Evolutionary conservation across 2,797 vertebrate species (phyloP), one percentile per base, ranked within the genome.

Genomic region (Morelia viridis): DNA sequence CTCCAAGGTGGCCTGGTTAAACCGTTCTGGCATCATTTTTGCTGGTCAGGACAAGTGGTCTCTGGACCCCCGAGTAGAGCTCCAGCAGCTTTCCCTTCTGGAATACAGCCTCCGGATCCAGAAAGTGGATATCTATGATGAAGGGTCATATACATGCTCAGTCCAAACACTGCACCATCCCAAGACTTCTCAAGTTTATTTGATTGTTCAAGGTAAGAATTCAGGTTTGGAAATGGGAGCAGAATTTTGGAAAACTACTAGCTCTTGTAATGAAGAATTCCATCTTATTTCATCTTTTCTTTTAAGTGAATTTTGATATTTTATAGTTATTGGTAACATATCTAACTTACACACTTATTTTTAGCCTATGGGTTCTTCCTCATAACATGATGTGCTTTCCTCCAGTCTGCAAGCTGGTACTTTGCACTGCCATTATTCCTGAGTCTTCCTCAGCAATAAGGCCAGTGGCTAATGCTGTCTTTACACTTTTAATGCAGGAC

Each of bases 31-130:
- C 97, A 99, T 99, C 97, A 99, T 99, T 97, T 99, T 99, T 95
- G 99, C 99, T 62, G 99, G 99, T 83, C 98, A 99, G 91, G 99
- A 99, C 97, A 99, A 99, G 96, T 99, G 99, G 99, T 99, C 99
- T 92, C 98, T 99, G 97, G 99, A 99, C 94, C 99, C 99, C 87
- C 98, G 99, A 94, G 99, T 99, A 96, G 99, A 99, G 94, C 98
- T 99, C 97, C 98, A 99, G 96, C 99, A 98, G 93, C 99, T 99
- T 96, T 99, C 98, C 93, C 98, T 98, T 95, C 98, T 99, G 97
- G 99, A 99, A 96, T 99, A 99, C 97, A 99, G 99, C 96, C 98
- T 99, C 92, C 98, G 99, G 95, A 99, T 99, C 95, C 99, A 99
- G 97, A 99, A 99, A 97, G 99, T 99, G 97, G 99, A 99, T 93